Conservation (phyloP, 1,140 invertebrate genomes). For the Chironomus striatipennis region DNA sequence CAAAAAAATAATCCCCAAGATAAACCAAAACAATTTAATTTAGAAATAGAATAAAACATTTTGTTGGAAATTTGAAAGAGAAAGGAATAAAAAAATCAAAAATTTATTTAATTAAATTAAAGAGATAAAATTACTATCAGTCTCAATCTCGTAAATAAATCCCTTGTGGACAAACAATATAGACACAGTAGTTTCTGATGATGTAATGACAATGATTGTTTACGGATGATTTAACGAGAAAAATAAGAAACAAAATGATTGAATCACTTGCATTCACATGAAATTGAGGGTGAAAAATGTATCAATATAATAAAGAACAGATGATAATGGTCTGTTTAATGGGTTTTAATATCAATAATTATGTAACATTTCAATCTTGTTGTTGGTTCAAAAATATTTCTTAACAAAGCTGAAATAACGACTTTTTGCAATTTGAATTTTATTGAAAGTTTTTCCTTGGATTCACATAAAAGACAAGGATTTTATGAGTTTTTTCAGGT, state of each 20-base stretch:
- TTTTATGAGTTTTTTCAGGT: no score
- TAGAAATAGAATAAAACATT: not conserved
- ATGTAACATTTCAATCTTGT: not conserved
- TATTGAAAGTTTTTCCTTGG: no score
- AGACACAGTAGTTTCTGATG: not conserved
- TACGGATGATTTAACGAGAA: conserved; percentile 9
- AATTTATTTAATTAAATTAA: conserved; percentile 24
- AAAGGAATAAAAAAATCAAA: not conserved
- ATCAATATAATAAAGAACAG: not conserved
- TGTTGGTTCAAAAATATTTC: no score
- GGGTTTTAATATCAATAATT: conserved; percentile 6
- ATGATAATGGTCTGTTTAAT: not conserved
- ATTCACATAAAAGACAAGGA: no score
- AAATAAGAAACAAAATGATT: not conserved
- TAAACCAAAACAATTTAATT: conserved; percentile 3
- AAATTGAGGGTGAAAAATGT: not conserved
- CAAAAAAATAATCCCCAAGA: not conserved
- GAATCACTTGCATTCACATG: not conserved
- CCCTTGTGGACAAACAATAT: not conserved
- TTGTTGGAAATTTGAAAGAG: not conserved
- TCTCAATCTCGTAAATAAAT: not conserved
- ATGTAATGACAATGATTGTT: not conserved
- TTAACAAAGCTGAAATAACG: no score
- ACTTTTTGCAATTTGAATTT: no score
- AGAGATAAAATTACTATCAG: not conserved